These are phyloP conservation scores for Batillaria attramentaria DNA, from an alignment of 1,140 invertebrate genomes.

Conservation along the genomic window DNA sequence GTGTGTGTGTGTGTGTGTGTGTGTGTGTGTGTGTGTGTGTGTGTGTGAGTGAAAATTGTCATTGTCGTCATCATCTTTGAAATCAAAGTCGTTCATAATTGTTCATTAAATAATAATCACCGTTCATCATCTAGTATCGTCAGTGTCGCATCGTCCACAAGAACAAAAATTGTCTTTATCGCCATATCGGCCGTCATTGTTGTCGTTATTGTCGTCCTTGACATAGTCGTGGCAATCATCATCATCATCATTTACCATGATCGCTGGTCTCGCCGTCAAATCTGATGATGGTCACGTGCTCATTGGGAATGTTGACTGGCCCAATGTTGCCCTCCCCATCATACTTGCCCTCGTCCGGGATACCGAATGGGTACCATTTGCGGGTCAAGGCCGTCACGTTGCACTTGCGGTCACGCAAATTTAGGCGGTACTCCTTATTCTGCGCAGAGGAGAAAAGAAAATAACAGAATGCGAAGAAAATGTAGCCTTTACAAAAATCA, in stretches of 20 bases:
- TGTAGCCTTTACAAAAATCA: no score
- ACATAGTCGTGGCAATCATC: background rate
- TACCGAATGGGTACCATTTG: slow-evolving; percentile 59
- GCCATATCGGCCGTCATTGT: background rate
- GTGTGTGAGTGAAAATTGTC: no score
- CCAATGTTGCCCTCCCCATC: slow-evolving; percentile 55
- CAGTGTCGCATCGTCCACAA: no score
- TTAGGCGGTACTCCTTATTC: slow-evolving; percentile 59
- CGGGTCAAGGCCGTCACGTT: slow-evolving; percentile 50
- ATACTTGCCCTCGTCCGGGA: slow-evolving; percentile 58
- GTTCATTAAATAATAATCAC: background rate
- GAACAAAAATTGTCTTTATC: no score
- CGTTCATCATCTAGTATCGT: no score
- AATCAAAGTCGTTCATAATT: background rate
- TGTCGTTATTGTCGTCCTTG: background rate
- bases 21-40: no score
- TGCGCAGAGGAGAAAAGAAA: no score
- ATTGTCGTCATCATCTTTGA: no score
- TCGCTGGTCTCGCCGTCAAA: slow-evolving; percentile 48
- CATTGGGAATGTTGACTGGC: slow-evolving; percentile 50
- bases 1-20: no score
- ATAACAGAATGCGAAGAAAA: no score
- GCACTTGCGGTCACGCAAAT: slow-evolving; percentile 58
- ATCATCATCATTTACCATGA: slow-evolving; percentile 22
- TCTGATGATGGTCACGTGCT: slow-evolving; percentile 44